Conservation (phyloP, 1,140 invertebrate species). For the Eumeta japonica region DNA sequence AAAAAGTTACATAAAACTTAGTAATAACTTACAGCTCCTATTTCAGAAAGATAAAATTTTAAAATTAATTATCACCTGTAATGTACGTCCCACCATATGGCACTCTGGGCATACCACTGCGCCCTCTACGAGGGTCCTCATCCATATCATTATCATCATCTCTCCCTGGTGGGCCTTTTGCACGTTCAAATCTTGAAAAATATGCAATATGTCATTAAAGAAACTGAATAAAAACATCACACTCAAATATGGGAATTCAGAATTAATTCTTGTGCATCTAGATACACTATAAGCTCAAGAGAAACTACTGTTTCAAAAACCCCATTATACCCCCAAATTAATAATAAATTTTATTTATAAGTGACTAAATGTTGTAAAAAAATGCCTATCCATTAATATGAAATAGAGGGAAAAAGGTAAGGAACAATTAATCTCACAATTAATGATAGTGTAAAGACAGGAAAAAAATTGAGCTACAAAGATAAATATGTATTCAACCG, state of each 20-base stretch:
- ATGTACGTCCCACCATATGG: conserved; percentile 43
- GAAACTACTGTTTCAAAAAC: too few relatives aligned
- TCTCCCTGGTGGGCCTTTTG: conserved; percentile 41
- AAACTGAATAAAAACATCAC: conserved; percentile 6
- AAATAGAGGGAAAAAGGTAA: too few relatives aligned
- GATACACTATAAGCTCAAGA: not conserved
- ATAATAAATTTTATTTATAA: too few relatives aligned
- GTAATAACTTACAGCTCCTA: not conserved
- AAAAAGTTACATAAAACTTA: not conserved
- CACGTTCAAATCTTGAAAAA: conserved; percentile 28
- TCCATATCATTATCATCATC: conserved; percentile 47
- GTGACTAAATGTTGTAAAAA: too few relatives aligned
- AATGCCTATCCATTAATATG: too few relatives aligned
- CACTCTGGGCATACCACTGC: conserved; percentile 36
- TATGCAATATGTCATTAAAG: not conserved
- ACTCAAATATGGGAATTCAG: too few relatives aligned
- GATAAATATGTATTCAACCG: too few relatives aligned
- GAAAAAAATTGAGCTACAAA: too few relatives aligned
- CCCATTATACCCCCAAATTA: too few relatives aligned
- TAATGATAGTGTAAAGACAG: too few relatives aligned
- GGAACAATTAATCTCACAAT: too few relatives aligned
- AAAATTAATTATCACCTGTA: conserved; percentile 26
- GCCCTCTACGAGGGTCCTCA: conserved; percentile 33
- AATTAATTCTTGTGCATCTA: conserved; percentile 28
- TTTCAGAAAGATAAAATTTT: too few relatives aligned